Evolutionary conservation across 2,888 invertebrate species (phyloP).

Genomic region (Thereva unica): DNA sequence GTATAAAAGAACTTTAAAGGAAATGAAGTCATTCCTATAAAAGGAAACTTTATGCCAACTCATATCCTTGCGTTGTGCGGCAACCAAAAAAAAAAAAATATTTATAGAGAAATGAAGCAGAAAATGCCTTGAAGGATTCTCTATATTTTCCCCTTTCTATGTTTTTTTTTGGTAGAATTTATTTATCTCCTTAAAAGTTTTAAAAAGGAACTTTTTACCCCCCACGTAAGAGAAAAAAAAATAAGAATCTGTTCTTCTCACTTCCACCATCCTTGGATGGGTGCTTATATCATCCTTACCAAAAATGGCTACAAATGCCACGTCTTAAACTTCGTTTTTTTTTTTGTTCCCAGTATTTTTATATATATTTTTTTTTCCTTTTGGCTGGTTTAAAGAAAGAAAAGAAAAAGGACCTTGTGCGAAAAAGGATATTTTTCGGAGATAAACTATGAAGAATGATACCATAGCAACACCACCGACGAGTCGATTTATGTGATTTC

Average conservation of each 20-base stretch:
- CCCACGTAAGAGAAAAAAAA: no score
- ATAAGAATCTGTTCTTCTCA: no score
- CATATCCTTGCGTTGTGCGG: slow-evolving; percentile 12
- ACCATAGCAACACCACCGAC: slow-evolving; percentile 7
- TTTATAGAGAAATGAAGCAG: neutral
- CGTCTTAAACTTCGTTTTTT: no score
- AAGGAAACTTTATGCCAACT: slow-evolving; percentile 19
- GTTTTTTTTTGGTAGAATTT: slow-evolving; percentile 1
- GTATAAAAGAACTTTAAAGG: slow-evolving; percentile 18
- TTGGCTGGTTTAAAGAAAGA: neutral
- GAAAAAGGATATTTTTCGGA: slow-evolving; percentile 21
- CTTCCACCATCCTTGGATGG: no score
- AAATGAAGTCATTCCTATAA: slow-evolving; percentile 25
- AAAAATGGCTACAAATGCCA: no score
- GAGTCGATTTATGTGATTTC: slow-evolving; percentile 25
- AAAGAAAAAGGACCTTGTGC: neutral
- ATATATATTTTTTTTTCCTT: no score
- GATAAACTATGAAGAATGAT: slow-evolving; percentile 31
- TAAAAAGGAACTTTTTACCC: neutral
- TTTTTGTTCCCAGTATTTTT: no score
- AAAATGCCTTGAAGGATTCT: slow-evolving; percentile 3
- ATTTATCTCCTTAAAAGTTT: slow-evolving; percentile 19
- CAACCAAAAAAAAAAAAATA: no score
- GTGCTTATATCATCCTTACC: no score
- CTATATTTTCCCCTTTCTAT: no score